Evolutionary conservation across 2,888 invertebrate genomes (phyloP).

Genomic region (Drosophila pseudotakahashii): DNA sequence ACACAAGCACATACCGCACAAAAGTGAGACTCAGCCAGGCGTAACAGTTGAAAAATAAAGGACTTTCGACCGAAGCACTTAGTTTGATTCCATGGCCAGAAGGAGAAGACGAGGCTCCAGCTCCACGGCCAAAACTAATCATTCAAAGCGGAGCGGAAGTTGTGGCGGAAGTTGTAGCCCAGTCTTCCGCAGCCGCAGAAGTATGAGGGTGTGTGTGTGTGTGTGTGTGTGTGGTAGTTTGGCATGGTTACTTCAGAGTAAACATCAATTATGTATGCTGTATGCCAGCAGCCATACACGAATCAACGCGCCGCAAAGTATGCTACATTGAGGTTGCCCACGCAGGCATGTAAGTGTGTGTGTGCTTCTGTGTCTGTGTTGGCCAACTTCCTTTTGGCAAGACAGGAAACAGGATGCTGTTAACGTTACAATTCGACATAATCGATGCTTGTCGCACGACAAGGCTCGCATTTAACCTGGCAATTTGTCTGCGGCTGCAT

Average conservation of each 20-base stretch:
- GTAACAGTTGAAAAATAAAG: slow-evolving; percentile 39
- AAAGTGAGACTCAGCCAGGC: slow-evolving; percentile 3
- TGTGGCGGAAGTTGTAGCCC: slow-evolving; percentile 63
- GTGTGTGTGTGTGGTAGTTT: slow-evolving; percentile 22
- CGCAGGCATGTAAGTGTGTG: slow-evolving; percentile 11
- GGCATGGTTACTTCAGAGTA: slow-evolving; percentile 45
- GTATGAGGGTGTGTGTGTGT: slow-evolving; percentile 8
- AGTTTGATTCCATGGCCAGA: slow-evolving; percentile 58
- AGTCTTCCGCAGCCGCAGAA: slow-evolving; percentile 29
- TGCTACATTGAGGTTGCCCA: slow-evolving; percentile 52
- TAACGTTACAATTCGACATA: slow-evolving; percentile 74
- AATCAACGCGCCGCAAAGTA: slow-evolving; percentile 71
- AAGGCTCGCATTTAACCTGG: slow-evolving; percentile 75
- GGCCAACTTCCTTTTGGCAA: slow-evolving; percentile 57
- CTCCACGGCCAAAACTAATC: slow-evolving; percentile 67
- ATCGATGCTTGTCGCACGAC: slow-evolving; percentile 77
- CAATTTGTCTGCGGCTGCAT: slow-evolving; percentile 73
- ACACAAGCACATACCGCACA: background rate
- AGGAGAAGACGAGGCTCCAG: slow-evolving; percentile 17
- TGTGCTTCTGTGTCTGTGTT: slow-evolving; percentile 15
- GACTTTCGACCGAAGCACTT: slow-evolving; percentile 35
- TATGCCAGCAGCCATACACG: slow-evolving; percentile 61
- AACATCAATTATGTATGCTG: slow-evolving; percentile 75
- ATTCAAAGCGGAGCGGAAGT: slow-evolving; percentile 69
- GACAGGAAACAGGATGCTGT: slow-evolving; percentile 75